A percentile compares a stretch with the other conserved stretches of the same genome.
Conservation (phyloP, 2,888 invertebrate species). For the Aradus depressus region DNA sequence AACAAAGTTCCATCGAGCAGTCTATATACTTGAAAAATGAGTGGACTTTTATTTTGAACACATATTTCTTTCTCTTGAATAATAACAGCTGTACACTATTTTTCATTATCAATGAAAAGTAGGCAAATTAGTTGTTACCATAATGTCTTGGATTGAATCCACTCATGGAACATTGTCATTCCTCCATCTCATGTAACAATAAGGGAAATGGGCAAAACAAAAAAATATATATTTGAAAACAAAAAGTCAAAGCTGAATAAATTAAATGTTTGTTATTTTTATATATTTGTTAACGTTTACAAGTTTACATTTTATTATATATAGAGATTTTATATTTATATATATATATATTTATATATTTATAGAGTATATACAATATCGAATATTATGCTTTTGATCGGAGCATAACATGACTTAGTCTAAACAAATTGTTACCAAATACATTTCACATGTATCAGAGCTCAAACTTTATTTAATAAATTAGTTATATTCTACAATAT, state of each 20-base stretch:
- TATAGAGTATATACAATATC: slow-evolving; percentile 26
- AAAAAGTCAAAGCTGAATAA: slow-evolving; percentile 18
- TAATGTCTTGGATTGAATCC: too few relatives aligned
- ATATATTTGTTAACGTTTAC: slow-evolving; percentile 27
- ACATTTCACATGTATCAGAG: slow-evolving; percentile 5
- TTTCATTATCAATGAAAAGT: too few relatives aligned
- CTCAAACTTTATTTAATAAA: slow-evolving; percentile 16
- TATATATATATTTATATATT: slow-evolving; percentile 24
- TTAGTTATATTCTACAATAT: slow-evolving; percentile 10
- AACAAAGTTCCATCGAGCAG: too few relatives aligned
- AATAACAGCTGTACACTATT: too few relatives aligned
- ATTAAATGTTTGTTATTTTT: slow-evolving; percentile 26
- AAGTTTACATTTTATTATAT: slow-evolving; percentile 26
- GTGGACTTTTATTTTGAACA: too few relatives aligned
- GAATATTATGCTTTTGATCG: slow-evolving; percentile 26
- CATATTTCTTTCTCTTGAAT: too few relatives aligned
- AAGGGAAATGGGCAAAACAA: too few relatives aligned
- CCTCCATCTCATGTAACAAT: too few relatives aligned
- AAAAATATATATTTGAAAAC: not conserved
- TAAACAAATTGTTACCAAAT: slow-evolving; percentile 24
- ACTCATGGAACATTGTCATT: too few relatives aligned
- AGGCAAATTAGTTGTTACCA: too few relatives aligned
- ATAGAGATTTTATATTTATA: slow-evolving; percentile 20
- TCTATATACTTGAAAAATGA: too few relatives aligned
- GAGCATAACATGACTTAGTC: slow-evolving; percentile 25